A percentile compares a stretch with the other conserved stretches of the same genome.
Conservation (phyloP, 2,888 invertebrate species). For the Drosophila monieri region DNA sequence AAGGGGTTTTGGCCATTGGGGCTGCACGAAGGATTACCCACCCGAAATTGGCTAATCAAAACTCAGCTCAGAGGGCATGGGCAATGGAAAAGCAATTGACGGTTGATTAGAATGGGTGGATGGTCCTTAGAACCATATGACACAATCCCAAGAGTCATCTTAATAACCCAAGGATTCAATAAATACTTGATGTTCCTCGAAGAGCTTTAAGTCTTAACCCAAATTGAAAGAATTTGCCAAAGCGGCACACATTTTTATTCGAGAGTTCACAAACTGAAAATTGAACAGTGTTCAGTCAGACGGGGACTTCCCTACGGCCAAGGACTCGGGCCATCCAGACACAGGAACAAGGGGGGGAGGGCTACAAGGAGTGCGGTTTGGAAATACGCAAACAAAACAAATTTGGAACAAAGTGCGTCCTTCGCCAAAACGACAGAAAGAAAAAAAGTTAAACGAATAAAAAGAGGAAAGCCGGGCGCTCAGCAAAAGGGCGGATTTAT, state of each 20-base stretch:
- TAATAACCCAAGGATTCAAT: not conserved
- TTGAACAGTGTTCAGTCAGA: not conserved
- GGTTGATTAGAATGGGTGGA: constrained; percentile 20
- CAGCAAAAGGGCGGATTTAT: constrained; percentile 66
- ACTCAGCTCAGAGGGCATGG: constrained; percentile 45
- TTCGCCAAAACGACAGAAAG: constrained; percentile 39
- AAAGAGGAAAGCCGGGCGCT: constrained; percentile 30
- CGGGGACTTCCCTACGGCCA: constrained; percentile 3
- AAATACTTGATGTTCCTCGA: not conserved
- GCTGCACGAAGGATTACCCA: constrained; percentile 53
- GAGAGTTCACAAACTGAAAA: not conserved
- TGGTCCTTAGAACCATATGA: not conserved
- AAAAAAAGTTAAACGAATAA: constrained; percentile 14
- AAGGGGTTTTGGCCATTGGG: constrained; percentile 15
- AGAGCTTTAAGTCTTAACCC: constrained; percentile 68
- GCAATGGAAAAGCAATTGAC: constrained; percentile 64
- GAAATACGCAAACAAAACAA: constrained; percentile 78
- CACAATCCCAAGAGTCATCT: constrained; percentile 48
- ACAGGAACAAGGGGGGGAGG: constrained; percentile 20
- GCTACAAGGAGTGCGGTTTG: constrained; percentile 38
- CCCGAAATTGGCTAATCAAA: constrained; percentile 64
- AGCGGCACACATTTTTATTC: constrained; percentile 27
- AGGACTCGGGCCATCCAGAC: constrained; percentile 24
- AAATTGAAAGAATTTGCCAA: constrained; percentile 57
- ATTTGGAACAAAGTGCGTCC: constrained; percentile 80